phyloP scores from a whole-genome alignment of 2,888 invertebrate genomes.

The Xanthorhoe spadicearia region DNA sequence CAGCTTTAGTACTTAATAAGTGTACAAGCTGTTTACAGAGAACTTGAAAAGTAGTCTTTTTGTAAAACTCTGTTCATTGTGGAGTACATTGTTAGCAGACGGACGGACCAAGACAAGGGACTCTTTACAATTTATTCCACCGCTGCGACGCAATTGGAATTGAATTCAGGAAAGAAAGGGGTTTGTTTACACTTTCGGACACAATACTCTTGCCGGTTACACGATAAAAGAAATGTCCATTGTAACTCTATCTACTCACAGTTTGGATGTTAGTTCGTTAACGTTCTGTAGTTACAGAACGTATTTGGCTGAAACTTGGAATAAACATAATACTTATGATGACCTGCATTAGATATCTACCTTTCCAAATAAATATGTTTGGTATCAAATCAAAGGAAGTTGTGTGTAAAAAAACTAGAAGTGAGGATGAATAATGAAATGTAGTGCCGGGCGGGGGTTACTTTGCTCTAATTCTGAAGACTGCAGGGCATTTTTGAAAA shows the following conservation, averaged over 20 bases:
- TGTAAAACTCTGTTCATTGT: constrained; percentile 29
- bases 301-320: too few species aligned
- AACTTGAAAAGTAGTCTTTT: constrained; percentile 19
- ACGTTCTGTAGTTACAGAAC: too few species aligned
- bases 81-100: constrained; percentile 31
- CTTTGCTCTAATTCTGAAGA: too few species aligned
- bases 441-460: too few species aligned
- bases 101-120: constrained; percentile 25
- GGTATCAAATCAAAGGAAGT: too few species aligned
- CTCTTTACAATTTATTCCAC: constrained; percentile 30
- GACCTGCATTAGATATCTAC: too few species aligned
- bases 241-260: not conserved
- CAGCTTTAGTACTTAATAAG: not conserved
- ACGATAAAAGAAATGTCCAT: not conserved
- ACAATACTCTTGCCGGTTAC: constrained; percentile 5
- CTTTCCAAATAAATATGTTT: too few species aligned
- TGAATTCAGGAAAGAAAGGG: constrained; percentile 9
- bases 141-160: constrained; percentile 11
- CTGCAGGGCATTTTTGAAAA: too few species aligned
- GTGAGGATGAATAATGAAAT: too few species aligned
- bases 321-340: too few species aligned
- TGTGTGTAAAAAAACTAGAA: too few species aligned
- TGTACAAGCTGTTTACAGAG: constrained; percentile 17
- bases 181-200: constrained; percentile 18
- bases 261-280: too few species aligned